phyloP scores from a whole-genome alignment of 2,797 vertebrate species.

The Danionella dracula region DNA sequence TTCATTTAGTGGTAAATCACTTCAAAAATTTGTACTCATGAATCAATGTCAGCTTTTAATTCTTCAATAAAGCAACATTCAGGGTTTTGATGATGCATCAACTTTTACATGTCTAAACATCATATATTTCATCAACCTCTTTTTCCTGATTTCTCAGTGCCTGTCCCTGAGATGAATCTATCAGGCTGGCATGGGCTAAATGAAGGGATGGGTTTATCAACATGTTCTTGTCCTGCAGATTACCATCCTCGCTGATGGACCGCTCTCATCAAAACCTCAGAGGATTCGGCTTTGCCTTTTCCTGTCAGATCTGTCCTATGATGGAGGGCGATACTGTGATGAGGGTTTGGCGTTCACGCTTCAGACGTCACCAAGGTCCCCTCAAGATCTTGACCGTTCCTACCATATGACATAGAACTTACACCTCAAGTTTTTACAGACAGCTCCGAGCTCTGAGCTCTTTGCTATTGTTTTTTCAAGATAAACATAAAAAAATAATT shows the following conservation, averaged over 20 bases:
- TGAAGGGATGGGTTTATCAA: not conserved
- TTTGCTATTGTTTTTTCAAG: too few relatives aligned
- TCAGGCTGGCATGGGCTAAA: not conserved
- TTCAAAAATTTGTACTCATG: too few relatives aligned
- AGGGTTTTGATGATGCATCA: too few relatives aligned
- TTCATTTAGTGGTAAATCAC: too few relatives aligned
- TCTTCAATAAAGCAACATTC: too few relatives aligned
- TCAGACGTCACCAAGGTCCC: not conserved
- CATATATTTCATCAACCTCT: too few relatives aligned
- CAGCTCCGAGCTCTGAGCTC: too few relatives aligned
- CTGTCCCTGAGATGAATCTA: not conserved
- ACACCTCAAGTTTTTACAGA: too few relatives aligned
- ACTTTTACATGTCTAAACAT: too few relatives aligned
- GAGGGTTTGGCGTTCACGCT: not conserved
- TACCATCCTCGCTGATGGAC: not conserved
- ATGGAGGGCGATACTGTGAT: not conserved
- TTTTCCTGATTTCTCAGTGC: too few relatives aligned
- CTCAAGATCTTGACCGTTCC: not conserved
- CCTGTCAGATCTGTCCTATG: conserved; percentile 9
- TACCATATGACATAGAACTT: not conserved
- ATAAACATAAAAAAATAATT: too few relatives aligned
- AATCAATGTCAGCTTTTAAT: too few relatives aligned
- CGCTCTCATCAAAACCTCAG: not conserved
- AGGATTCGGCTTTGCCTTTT: conserved; percentile 1
- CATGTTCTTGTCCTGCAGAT: not conserved